Percentiles rank a stretch among this genome's conserved stretches.
phyloP scores from a whole-genome alignment of 1,140 invertebrate genomes.

The Aphelinus certus region DNA sequence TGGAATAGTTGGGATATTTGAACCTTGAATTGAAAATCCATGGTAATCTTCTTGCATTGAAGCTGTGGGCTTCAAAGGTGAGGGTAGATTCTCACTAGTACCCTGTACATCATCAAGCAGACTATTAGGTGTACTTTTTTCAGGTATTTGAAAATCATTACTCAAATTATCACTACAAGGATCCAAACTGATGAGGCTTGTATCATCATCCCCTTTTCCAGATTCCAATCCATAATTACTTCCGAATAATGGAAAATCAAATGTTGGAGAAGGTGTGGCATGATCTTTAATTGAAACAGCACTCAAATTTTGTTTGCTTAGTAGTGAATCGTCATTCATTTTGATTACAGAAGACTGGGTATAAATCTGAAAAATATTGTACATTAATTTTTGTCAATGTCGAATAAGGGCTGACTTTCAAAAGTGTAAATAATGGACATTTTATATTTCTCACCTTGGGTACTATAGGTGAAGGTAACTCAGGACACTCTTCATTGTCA shows the following conservation, averaged over 20 bases:
- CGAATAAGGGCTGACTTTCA: neutral
- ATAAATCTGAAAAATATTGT: constrained; percentile 46
- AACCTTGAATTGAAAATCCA: constrained; percentile 75
- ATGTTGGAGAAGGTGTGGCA: constrained; percentile 61
- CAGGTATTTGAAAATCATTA: constrained; percentile 50
- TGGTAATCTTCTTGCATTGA: constrained; percentile 70
- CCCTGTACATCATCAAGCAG: constrained; percentile 67
- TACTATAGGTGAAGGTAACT: constrained; percentile 61
- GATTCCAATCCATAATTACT: constrained; percentile 56
- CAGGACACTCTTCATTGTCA: constrained; percentile 65
- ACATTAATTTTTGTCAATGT: neutral
- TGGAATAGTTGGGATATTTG: constrained; percentile 77
- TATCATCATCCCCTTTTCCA: constrained; percentile 57
- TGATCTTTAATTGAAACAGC: constrained; percentile 50
- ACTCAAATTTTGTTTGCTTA: constrained; percentile 48
- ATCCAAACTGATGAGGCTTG: constrained; percentile 69
- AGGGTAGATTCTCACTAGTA: constrained; percentile 69
- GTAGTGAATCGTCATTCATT: constrained; percentile 40
- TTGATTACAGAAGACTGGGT: constrained; percentile 48
- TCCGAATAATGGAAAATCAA: constrained; percentile 61
- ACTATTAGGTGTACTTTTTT: constrained; percentile 52
- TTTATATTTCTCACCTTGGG: constrained; percentile 51
- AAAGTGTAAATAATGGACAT: neutral
- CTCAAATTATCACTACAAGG: constrained; percentile 59
- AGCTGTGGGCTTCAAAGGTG: constrained; percentile 66